Base-by-base conservation (phyloP, 2,888 invertebrate genomes). In the Archips crataeganus region DNA sequence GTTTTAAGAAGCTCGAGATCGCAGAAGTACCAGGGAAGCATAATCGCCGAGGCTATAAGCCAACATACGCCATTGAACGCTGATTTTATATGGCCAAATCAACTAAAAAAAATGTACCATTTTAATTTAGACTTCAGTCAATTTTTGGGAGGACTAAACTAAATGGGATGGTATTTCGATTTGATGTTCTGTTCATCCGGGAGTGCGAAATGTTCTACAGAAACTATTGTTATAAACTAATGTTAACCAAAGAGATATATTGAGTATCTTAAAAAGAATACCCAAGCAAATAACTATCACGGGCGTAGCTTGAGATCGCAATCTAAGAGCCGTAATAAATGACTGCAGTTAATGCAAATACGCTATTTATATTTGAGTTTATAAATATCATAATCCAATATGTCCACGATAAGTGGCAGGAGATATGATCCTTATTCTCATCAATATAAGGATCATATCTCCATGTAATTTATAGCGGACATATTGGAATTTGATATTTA, bases 231-330 rank as follows among this genome's bases (percentile, higher is more conserved):
- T 9, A 54, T 3, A 13, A 49, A 54, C 54, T 57, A 57, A n/a
- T 5, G n/a, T n/a, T 10, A 57, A 57, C 9, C 23, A 6, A 57
- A 10, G 51, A 0, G 2, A 4, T 49, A 9, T 32, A 10, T 49
- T n/a, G 57, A 10, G 57, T 57, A 10, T 57, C 32, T 10, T 32
- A 57, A 57, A 57, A 57, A 8, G 3, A 57, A 57, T 57, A 32
- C 57, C 11, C 57, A 57, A 57, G 23, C 32, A 57, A 57, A 11
- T 23, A 32, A 32, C 57, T 57, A 57, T 57, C 57, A 57, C 57
- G 57, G 57, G 32, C 57, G 57, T 9, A 57, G 32, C 57, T 57
- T 57, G 57, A 57, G 57, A 57, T 57, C 57, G 57, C 57, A 32
- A 11, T 32, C 11, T 11, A 57, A 23, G 57, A 32, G 1, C 32